Percentiles rank a stretch among this genome's conserved stretches.
These are phyloP conservation scores for Atta cephalotes DNA, from an alignment of 1,140 invertebrate genomes.

Conservation along the genomic window DNA sequence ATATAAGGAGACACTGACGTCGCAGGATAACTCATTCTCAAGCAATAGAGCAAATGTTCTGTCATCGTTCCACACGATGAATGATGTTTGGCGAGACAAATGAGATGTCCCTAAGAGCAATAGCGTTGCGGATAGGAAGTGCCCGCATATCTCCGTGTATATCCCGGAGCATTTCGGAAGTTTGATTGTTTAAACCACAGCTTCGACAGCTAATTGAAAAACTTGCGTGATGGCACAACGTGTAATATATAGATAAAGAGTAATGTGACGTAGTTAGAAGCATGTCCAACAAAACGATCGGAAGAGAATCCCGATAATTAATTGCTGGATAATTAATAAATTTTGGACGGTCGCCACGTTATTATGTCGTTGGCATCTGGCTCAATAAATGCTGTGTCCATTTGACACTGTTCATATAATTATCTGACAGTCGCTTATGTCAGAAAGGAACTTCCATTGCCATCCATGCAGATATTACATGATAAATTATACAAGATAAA, in stretches of 20 bases:
- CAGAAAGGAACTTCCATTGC: not conserved
- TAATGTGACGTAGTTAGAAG: not conserved
- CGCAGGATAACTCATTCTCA: constrained; percentile 78
- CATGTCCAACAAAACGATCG: not conserved
- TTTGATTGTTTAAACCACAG: constrained; percentile 36
- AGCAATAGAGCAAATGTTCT: constrained; percentile 65
- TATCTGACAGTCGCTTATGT: not conserved
- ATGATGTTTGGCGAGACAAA: constrained; percentile 60
- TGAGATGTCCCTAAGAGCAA: constrained; percentile 33
- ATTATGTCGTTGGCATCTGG: constrained; percentile 12
- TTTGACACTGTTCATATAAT: not conserved
- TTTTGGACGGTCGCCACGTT: not conserved
- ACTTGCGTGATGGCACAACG: not conserved
- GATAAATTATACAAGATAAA: constrained; percentile 10
- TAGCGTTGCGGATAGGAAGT: constrained; percentile 31
- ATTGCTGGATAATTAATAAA: constrained; percentile 24
- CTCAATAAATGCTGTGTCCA: not conserved
- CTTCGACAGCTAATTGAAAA: constrained; percentile 57
- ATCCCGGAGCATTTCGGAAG: constrained; percentile 22
- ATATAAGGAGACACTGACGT: constrained; percentile 75
- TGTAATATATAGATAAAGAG: not conserved
- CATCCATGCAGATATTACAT: not conserved
- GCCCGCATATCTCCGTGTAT: not conserved
- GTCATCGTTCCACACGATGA: constrained; percentile 43
- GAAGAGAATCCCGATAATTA: not conserved